phyloP scores from a whole-genome alignment of 2,797 vertebrate species.

The Coregonus ussuriensis region DNA sequence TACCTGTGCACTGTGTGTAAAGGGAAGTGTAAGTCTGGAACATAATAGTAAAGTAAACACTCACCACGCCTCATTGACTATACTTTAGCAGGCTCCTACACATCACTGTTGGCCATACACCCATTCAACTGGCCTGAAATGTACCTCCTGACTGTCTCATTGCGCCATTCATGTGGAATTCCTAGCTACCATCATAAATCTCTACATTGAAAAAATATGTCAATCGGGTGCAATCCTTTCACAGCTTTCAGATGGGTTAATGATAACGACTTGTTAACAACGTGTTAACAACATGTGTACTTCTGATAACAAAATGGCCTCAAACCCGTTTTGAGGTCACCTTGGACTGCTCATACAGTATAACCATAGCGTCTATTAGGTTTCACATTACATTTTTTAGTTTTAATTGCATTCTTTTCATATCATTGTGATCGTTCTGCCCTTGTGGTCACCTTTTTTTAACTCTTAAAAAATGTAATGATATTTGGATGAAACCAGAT shows the following conservation, averaged over 20 bases:
- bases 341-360: background rate
- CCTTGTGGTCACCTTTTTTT: background rate
- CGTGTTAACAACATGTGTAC: background rate
- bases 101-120: slow-evolving; percentile 35
- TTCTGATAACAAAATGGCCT: background rate
- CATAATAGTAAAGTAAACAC: slow-evolving; percentile 62
- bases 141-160: background rate
- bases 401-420: background rate
- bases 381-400: background rate
- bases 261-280: background rate
- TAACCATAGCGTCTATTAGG: background rate
- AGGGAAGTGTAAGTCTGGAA: slow-evolving; percentile 37
- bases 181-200: background rate
- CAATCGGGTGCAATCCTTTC: background rate
- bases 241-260: background rate
- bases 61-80: slow-evolving; percentile 34
- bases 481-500: too few species aligned
- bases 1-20: slow-evolving; percentile 20
- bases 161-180: slow-evolving; percentile 1
- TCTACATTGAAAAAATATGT: background rate
- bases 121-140: slow-evolving; percentile 4
- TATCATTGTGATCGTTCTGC: too few species aligned
- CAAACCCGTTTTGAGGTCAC: background rate
- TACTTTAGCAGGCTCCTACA: slow-evolving; percentile 30
- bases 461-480: too few species aligned